Percentiles rank a stretch among this genome's conserved stretches.
phyloP scores from a whole-genome alignment of 2,113 vertebrate species.

The Phyllostomus discolor region DNA sequence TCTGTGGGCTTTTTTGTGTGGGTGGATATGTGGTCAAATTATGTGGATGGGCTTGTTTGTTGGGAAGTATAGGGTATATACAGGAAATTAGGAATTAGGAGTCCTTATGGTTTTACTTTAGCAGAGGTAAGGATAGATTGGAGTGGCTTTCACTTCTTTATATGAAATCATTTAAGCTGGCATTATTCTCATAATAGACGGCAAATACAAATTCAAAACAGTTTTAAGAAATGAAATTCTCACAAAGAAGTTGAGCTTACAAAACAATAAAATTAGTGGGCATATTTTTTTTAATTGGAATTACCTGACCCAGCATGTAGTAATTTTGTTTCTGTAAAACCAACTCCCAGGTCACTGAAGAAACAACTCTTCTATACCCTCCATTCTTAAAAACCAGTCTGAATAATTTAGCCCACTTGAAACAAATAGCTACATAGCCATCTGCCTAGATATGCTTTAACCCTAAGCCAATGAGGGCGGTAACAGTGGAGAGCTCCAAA shows the following conservation, averaged over 20 bases:
- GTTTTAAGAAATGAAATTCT: slow-evolving; percentile 69
- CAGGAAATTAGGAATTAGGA: slow-evolving; percentile 74
- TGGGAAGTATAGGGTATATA: slow-evolving; percentile 55
- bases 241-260: slow-evolving; percentile 63
- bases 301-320: slow-evolving; percentile 44
- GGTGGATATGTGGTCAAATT: slow-evolving; percentile 61
- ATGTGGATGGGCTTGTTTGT: slow-evolving; percentile 61
- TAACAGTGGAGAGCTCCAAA: slow-evolving; percentile 40
- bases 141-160: slow-evolving; percentile 67
- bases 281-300: slow-evolving; percentile 70
- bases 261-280: slow-evolving; percentile 56
- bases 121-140: slow-evolving; percentile 63
- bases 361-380: slow-evolving; percentile 24
- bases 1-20: slow-evolving; percentile 58
- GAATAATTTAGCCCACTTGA: slow-evolving; percentile 66
- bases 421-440: slow-evolving; percentile 58
- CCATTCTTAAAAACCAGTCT: slow-evolving; percentile 58
- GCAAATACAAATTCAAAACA: slow-evolving; percentile 63
- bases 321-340: slow-evolving; percentile 68
- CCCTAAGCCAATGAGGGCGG: slow-evolving; percentile 64
- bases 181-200: slow-evolving; percentile 70
- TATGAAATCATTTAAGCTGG: slow-evolving; percentile 65
- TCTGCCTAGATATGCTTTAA: slow-evolving; percentile 73
- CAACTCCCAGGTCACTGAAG: slow-evolving; percentile 59
- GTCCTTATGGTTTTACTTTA: slow-evolving; percentile 62